Evolutionary conservation across 2,797 vertebrate genomes (phyloP).

Genomic region (Anisognathus igniventris): DNA sequence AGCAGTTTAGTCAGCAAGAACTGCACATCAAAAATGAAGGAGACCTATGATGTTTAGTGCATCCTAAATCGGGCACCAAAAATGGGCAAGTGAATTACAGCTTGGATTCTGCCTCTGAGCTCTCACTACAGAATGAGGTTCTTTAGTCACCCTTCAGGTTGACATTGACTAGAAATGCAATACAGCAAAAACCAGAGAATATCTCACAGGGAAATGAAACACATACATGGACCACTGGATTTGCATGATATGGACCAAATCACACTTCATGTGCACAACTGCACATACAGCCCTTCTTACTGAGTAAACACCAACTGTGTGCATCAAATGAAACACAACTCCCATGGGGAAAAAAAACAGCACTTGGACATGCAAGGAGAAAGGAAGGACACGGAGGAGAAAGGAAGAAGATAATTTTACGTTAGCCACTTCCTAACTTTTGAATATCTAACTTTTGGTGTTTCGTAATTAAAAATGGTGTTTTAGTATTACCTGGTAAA

Average conservation of each 20-base stretch:
- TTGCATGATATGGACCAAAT: not conserved
- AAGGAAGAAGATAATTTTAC: not conserved
- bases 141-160: not conserved
- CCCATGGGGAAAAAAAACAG: accelerated
- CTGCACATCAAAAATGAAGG: not conserved
- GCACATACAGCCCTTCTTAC: not conserved
- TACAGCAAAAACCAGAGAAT: not conserved
- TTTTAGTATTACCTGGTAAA: not conserved
- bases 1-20: not conserved
- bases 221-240: not conserved
- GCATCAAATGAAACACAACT: not conserved
- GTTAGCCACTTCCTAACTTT: not conserved
- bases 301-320: not conserved
- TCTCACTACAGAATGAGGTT: not conserved
- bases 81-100: not conserved
- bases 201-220: not conserved
- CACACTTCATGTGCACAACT: not conserved
- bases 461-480: not conserved
- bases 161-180: not conserved
- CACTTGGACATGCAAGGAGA: not conserved
- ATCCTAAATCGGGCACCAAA: not conserved
- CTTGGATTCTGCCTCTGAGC: not conserved
- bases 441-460: not conserved
- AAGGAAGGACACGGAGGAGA: not conserved
- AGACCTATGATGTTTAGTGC: not conserved